phyloP scores from a whole-genome alignment of 1,140 invertebrate genomes.

The Myzus persicae region DNA sequence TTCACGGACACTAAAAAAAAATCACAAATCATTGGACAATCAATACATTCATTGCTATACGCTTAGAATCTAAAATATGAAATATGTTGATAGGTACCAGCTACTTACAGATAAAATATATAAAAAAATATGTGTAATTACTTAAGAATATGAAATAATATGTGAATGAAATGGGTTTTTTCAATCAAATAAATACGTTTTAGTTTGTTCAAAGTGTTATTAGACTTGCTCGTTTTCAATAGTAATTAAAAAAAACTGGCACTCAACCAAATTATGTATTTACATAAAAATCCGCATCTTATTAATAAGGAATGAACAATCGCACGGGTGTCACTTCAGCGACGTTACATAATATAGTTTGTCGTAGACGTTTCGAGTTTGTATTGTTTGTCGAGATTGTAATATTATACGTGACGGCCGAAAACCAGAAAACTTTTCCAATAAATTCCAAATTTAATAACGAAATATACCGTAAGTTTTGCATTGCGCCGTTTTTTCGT shows the following conservation, averaged over 20 bases:
- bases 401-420: slow-evolving; percentile 8
- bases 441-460: not conserved
- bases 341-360: not conserved
- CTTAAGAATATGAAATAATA: not conserved
- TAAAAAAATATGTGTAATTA: not conserved
- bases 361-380: not conserved
- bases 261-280: not conserved
- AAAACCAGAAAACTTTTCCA: not conserved
- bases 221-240: not conserved
- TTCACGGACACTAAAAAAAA: too few relatives aligned
- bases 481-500: not conserved
- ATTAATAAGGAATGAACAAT: not conserved
- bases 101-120: not conserved
- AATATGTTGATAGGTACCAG: too few relatives aligned
- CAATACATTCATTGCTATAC: too few relatives aligned
- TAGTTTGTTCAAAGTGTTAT: not conserved
- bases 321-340: not conserved
- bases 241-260: not conserved
- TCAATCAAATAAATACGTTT: not conserved
- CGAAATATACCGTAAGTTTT: not conserved
- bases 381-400: slow-evolving; percentile 7
- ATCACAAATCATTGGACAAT: too few relatives aligned
- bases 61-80: not conserved
- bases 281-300: not conserved
- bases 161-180: not conserved